phyloP scores from a whole-genome alignment of 2,113 vertebrate species.

The Peromyscus polionotus region DNA sequence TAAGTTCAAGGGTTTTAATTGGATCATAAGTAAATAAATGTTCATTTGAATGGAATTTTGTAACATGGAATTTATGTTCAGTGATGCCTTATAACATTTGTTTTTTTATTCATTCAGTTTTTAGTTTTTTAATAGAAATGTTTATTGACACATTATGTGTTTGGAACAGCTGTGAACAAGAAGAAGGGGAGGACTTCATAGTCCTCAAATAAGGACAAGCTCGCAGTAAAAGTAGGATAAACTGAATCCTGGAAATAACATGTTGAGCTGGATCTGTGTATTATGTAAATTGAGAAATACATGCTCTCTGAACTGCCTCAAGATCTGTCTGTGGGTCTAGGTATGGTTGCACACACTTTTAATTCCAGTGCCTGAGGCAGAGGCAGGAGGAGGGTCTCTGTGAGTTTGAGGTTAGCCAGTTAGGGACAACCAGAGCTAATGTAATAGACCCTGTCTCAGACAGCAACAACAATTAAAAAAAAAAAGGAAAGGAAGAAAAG shows the following conservation, averaged over 20 bases:
- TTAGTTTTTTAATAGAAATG: slow-evolving; percentile 36
- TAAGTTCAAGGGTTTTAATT: slow-evolving; percentile 49
- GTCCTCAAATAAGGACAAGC: not conserved
- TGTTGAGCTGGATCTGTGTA: not conserved
- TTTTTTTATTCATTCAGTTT: slow-evolving; percentile 43
- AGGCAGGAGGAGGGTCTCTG: not conserved
- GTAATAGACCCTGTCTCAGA: not conserved
- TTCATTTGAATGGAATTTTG: slow-evolving; percentile 44
- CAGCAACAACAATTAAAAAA: not conserved
- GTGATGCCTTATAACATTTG: not conserved
- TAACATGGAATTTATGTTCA: slow-evolving; percentile 42
- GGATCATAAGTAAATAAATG: slow-evolving; percentile 43
- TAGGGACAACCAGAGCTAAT: not conserved
- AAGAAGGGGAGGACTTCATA: slow-evolving; percentile 12
- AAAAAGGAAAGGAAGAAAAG: not conserved
- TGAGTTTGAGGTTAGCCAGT: not conserved
- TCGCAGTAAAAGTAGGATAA: slow-evolving; percentile 16
- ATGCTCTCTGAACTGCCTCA: not conserved
- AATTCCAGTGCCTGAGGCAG: not conserved
- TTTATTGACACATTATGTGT: slow-evolving; percentile 50
- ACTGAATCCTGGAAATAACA: slow-evolving; percentile 35
- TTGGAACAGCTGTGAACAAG: not conserved
- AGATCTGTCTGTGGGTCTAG: not conserved
- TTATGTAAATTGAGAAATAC: slow-evolving; percentile 7
- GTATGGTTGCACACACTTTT: not conserved